Evolutionary conservation across 2,797 vertebrate genomes (phyloP).

Genomic region (Babyrousa celebensis): DNA sequence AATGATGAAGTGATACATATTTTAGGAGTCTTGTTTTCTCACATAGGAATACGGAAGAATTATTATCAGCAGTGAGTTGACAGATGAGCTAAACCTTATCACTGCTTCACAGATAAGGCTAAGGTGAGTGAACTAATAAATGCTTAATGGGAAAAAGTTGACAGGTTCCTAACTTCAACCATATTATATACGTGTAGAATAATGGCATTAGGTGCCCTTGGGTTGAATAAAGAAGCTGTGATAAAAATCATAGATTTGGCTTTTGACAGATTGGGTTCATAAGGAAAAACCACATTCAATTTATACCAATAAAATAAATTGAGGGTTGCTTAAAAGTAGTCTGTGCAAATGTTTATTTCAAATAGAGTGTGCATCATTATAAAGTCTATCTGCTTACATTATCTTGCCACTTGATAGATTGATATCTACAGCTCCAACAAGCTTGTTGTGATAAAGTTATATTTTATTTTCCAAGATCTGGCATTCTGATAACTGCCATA

Average conservation of each 20-base stretch:
- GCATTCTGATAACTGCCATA: not conserved
- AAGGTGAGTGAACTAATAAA: not conserved
- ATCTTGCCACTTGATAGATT: not conserved
- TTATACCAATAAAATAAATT: slow-evolving; percentile 26
- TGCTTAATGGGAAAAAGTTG: not conserved
- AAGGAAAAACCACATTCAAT: not conserved
- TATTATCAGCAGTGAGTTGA: not conserved
- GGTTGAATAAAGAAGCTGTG: slow-evolving; percentile 32
- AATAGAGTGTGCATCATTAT: not conserved
- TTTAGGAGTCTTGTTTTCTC: not conserved
- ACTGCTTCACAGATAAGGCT: slow-evolving; percentile 16
- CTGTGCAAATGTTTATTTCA: not conserved
- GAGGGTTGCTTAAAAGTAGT: not conserved
- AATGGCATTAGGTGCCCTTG: not conserved
- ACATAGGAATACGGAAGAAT: slow-evolving; percentile 5
- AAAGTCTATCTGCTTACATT: slow-evolving; percentile 12
- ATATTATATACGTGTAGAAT: not conserved
- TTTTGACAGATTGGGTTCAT: slow-evolving; percentile 25
- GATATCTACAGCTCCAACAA: slow-evolving; percentile 36
- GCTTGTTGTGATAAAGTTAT: slow-evolving; percentile 25
- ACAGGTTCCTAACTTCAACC: not conserved
- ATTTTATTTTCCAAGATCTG: slow-evolving; percentile 9
- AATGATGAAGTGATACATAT: slow-evolving; percentile 11
- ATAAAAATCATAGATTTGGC: not conserved
- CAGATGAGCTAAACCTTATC: not conserved